Evolutionary conservation across 2,797 vertebrate genomes (phyloP).

Genomic region (Scarus forsteni): DNA sequence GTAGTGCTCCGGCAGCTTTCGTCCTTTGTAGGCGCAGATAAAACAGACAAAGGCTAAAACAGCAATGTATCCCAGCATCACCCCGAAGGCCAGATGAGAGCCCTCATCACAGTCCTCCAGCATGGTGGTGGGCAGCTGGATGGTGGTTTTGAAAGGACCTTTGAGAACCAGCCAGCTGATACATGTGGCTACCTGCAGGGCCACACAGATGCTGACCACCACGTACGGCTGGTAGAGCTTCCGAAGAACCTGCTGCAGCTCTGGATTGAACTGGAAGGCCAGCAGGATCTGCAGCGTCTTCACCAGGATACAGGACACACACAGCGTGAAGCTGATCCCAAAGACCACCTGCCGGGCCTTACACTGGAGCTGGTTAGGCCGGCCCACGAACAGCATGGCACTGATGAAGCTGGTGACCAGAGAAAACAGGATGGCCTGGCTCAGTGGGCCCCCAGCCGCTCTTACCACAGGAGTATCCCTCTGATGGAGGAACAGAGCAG

Average conservation of each 20-base stretch:
- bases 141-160: slow-evolving; percentile 75
- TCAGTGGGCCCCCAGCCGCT: slow-evolving; percentile 86
- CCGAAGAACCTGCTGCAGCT: slow-evolving; percentile 81
- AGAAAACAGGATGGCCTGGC: slow-evolving; percentile 89
- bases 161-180: slow-evolving; percentile 86
- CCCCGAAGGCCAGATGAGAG: slow-evolving; percentile 85
- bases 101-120: slow-evolving; percentile 89
- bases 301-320: slow-evolving; percentile 91
- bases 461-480: slow-evolving; percentile 88
- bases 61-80: slow-evolving; percentile 89
- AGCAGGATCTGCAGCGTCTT: slow-evolving; percentile 92
- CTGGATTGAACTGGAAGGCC: slow-evolving; percentile 90
- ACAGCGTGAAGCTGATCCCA: slow-evolving; percentile 90
- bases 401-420: slow-evolving; percentile 87
- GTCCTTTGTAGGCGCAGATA: slow-evolving; percentile 90
- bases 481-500: slow-evolving; percentile 86
- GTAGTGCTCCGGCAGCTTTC: slow-evolving; percentile 92
- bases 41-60: slow-evolving; percentile 89
- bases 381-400: slow-evolving; percentile 86
- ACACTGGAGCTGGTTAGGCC: slow-evolving; percentile 83
- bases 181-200: slow-evolving; percentile 85
- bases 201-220: slow-evolving; percentile 81
- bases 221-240: slow-evolving; percentile 82
- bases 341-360: slow-evolving; percentile 88
- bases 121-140: slow-evolving; percentile 72